Conservation (phyloP, 2,113 vertebrate species). For the Xiphophorus maculatus region DNA sequence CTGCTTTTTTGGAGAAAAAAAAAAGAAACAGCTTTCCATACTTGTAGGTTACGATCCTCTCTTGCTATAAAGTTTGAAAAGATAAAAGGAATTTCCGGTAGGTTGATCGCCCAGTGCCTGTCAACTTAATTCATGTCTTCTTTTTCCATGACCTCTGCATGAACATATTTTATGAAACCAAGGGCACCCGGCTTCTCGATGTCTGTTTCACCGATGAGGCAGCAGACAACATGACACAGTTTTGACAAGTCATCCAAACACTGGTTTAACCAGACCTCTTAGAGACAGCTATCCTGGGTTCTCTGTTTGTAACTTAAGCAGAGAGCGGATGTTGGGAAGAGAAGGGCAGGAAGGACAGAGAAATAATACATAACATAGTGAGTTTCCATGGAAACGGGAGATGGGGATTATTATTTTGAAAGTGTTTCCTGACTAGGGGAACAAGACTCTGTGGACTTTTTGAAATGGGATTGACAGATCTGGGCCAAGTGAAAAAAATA, state of each 20-base stretch:
- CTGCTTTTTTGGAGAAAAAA: neutral
- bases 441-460: constrained; percentile 56
- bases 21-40: neutral
- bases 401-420: constrained; percentile 60
- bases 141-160: constrained; percentile 34
- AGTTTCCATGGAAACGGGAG: constrained; percentile 57
- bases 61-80: constrained; percentile 10
- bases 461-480: constrained; percentile 65
- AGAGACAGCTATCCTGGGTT: constrained; percentile 24
- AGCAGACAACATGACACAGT: constrained; percentile 32
- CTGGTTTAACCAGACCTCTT: constrained; percentile 29
- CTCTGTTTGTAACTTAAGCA: constrained; percentile 30
- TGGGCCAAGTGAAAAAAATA: constrained; percentile 60
- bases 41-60: neutral
- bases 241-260: constrained; percentile 38
- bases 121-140: constrained; percentile 44
- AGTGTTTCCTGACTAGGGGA: constrained; percentile 53
- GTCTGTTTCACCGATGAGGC: constrained; percentile 47
- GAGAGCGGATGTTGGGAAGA: constrained; percentile 8
- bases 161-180: constrained; percentile 13
- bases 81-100: constrained; percentile 9
- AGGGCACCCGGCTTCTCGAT: constrained; percentile 27
- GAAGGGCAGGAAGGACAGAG: constrained; percentile 23
- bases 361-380: constrained; percentile 36
- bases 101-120: constrained; percentile 9